These are phyloP conservation scores for Alosa alosa DNA, from an alignment of 2,113 vertebrate genomes.

Conservation along the genomic window DNA sequence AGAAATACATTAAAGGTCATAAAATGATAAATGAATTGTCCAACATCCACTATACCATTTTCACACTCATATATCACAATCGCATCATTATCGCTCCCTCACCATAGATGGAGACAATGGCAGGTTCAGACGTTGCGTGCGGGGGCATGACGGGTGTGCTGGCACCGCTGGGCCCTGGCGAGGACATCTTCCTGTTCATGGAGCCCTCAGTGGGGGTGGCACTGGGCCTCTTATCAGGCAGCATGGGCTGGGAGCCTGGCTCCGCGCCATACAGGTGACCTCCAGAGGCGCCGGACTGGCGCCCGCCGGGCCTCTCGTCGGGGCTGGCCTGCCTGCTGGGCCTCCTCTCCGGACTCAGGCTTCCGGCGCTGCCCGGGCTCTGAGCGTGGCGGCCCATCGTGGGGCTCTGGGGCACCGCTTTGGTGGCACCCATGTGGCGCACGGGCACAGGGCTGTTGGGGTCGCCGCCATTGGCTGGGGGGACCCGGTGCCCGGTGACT, in stretches of 20 bases:
- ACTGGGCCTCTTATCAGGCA: slow-evolving; percentile 83
- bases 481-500: slow-evolving; percentile 47
- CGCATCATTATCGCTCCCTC: slow-evolving; percentile 27
- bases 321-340: slow-evolving; percentile 74
- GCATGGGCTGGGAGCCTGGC: slow-evolving; percentile 74
- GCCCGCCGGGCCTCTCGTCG: slow-evolving; percentile 76
- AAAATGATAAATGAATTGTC: too few species aligned
- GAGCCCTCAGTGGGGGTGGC: slow-evolving; percentile 76
- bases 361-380: slow-evolving; percentile 66
- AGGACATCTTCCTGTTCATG: slow-evolving; percentile 78
- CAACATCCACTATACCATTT: too few species aligned
- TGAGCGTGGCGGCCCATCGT: slow-evolving; percentile 57
- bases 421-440: slow-evolving; percentile 42
- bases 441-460: slow-evolving; percentile 65
- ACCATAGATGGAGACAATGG: slow-evolving; percentile 91
- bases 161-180: slow-evolving; percentile 71
- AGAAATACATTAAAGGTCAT: too few species aligned
- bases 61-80: too few species aligned
- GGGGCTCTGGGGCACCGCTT: slow-evolving; percentile 62
- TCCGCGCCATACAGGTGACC: slow-evolving; percentile 69
- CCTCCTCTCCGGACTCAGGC: slow-evolving; percentile 69
- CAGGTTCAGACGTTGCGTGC: slow-evolving; percentile 81
- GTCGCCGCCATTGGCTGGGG: slow-evolving; percentile 38
- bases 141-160: slow-evolving; percentile 73
- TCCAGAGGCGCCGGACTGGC: slow-evolving; percentile 79